These are phyloP conservation scores for Ceratosolen solmsi DNA, from an alignment of 1,140 invertebrate genomes.

Conservation along the genomic window DNA sequence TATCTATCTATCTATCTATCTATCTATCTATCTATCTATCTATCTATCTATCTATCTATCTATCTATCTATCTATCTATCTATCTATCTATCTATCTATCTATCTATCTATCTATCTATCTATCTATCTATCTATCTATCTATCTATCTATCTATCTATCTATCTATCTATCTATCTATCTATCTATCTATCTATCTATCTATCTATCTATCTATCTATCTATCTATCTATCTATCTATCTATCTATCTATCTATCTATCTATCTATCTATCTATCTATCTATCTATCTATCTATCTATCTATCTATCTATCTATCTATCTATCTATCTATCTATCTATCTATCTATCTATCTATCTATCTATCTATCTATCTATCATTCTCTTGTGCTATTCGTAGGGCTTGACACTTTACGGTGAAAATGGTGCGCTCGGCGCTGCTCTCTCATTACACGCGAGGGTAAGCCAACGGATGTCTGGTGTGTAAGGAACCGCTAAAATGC, in stretches of 20 bases:
- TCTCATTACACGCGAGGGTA: slow-evolving; percentile 63
- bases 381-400: slow-evolving; percentile 50
- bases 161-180: neutral
- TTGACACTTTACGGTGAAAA: slow-evolving; percentile 64
- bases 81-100: neutral
- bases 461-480: slow-evolving; percentile 73
- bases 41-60: neutral
- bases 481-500: slow-evolving; percentile 76
- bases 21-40: neutral
- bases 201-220: neutral
- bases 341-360: neutral
- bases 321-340: neutral
- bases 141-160: neutral
- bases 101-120: neutral
- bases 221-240: too few relatives aligned
- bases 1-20: neutral
- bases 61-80: neutral
- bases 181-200: neutral
- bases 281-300: neutral
- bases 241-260: neutral
- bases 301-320: neutral
- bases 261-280: neutral
- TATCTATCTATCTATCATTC: too few relatives aligned
- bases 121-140: too few relatives aligned
- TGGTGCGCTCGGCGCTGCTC: slow-evolving; percentile 45